Evolutionary conservation across 2,113 vertebrate species (phyloP).

Genomic region (Nesogale talazaci): DNA sequence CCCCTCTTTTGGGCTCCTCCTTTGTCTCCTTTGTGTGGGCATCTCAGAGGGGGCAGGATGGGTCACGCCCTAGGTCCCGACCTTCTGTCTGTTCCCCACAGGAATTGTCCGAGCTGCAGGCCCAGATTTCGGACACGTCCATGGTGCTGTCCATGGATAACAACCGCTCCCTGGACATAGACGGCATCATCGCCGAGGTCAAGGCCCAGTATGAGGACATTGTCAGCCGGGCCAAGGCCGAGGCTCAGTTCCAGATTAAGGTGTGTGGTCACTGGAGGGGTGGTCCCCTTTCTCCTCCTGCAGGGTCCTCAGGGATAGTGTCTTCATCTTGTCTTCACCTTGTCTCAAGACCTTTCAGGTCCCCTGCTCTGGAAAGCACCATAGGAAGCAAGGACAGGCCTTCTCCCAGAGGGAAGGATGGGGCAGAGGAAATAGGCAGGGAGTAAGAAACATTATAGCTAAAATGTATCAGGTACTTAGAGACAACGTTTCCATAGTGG

Average conservation of each 20-base stretch:
- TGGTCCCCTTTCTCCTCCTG: not conserved
- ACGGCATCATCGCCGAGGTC: constrained; percentile 93
- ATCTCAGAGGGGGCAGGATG: not conserved
- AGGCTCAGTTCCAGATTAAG: constrained; percentile 85
- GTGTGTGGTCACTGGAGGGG: constrained; percentile 77
- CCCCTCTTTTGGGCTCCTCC: not conserved
- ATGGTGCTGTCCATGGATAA: constrained; percentile 97
- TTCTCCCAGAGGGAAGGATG: not conserved
- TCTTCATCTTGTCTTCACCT: not conserved
- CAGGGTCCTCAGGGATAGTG: not conserved
- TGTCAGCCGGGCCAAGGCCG: too few species aligned
- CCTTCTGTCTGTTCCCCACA: constrained; percentile 70
- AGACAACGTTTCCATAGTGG: not conserved
- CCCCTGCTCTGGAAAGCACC: not conserved
- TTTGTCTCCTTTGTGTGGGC: not conserved
- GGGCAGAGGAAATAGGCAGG: not conserved
- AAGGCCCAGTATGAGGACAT: constrained; percentile 90
- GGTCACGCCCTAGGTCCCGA: not conserved
- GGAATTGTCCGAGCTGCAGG: constrained; percentile 94
- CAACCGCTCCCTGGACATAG: constrained; percentile 93
- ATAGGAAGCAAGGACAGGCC: not conserved
- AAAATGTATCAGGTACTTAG: not conserved
- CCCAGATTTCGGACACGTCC: constrained; percentile 93
- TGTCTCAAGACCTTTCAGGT: not conserved
- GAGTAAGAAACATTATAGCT: not conserved